Evolutionary conservation across 2,888 invertebrate genomes (phyloP).

Genomic region (Pristionchus fissidentatus): DNA sequence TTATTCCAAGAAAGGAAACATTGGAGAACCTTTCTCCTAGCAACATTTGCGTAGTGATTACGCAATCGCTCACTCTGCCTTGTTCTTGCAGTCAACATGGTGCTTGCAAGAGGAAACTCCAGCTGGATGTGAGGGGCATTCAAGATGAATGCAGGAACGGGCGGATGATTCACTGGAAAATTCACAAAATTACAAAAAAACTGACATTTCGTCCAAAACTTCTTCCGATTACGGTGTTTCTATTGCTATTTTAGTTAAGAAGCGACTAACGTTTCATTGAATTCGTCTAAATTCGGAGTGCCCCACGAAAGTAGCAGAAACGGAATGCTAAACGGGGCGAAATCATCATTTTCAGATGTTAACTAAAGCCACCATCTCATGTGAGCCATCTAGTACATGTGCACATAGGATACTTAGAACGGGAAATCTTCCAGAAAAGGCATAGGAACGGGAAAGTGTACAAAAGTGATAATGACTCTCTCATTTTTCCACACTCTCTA

Average conservation of each 20-base stretch:
- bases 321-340: not conserved
- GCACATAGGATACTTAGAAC: no score
- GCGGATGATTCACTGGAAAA: not conserved
- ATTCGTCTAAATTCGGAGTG: not conserved
- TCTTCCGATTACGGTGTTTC: not conserved
- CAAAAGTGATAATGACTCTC: not conserved
- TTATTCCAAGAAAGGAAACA: no score
- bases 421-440: not conserved
- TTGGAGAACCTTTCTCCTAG: no score
- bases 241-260: not conserved
- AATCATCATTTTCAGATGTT: no score
- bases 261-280: conserved; percentile 2
- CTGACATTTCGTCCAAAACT: no score
- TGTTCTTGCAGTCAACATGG: conserved; percentile 11
- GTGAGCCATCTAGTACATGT: no score
- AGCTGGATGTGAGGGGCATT: not conserved
- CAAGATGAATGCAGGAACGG: conserved; percentile 32
- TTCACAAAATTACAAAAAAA: not conserved
- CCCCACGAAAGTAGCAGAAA: not conserved
- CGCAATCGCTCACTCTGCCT: conserved; percentile 28
- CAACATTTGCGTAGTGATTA: not conserved
- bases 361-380: no score
- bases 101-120: conserved; percentile 7
- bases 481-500: no score
- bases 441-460: not conserved